Percentiles rank a stretch among this genome's conserved stretches.
phyloP scores from a whole-genome alignment of 2,113 vertebrate genomes.

The Rhegmatorhina hoffmannsi region DNA sequence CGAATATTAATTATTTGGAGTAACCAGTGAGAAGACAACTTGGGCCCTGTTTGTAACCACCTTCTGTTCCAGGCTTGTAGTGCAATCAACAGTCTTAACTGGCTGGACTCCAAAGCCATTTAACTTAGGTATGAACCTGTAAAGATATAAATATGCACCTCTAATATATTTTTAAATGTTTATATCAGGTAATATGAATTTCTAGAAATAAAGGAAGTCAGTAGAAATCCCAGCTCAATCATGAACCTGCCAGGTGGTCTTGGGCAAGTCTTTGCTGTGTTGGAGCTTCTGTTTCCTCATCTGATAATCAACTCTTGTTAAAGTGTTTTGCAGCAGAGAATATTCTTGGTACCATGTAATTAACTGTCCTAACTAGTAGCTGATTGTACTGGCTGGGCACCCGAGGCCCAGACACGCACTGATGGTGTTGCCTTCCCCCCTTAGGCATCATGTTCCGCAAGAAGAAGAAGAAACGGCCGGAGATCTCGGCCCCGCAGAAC shows the following conservation, averaged over 20 bases:
- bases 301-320: not conserved
- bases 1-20: not conserved
- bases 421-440: not conserved
- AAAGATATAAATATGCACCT: not conserved
- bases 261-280: not conserved
- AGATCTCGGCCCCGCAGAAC: slow-evolving; percentile 96
- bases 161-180: rapidly evolving
- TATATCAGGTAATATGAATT: not conserved
- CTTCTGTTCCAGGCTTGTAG: not conserved
- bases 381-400: not conserved
- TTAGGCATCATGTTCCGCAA: slow-evolving; percentile 92
- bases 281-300: not conserved
- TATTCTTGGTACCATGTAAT: not conserved
- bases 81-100: not conserved
- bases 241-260: not conserved
- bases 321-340: not conserved
- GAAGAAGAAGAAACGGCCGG: slow-evolving; percentile 98
- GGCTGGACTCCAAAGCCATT: not conserved
- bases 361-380: rapidly evolving
- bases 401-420: not conserved
- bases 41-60: not conserved
- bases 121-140: not conserved
- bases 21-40: not conserved
- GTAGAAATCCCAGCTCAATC: not conserved
- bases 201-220: not conserved